Percentiles rank a stretch among this genome's conserved stretches.
Conservation (phyloP, 2,888 invertebrate species). For the Rhyacophila evoluta region DNA sequence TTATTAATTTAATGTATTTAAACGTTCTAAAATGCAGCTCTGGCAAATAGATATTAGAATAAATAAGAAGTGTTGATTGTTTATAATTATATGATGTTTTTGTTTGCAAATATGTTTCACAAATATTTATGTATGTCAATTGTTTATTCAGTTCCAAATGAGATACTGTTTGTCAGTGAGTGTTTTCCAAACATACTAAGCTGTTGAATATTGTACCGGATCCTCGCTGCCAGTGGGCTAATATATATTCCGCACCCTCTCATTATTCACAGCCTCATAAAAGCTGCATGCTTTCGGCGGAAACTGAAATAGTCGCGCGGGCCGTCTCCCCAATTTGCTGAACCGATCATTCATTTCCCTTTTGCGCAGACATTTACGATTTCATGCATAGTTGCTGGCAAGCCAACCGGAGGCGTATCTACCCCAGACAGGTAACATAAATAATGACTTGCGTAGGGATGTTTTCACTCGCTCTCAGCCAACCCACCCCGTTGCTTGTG, state of each 20-base stretch:
- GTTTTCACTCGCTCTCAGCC: conserved; percentile 46
- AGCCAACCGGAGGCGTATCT: conserved; percentile 28
- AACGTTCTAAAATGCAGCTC: too few relatives aligned
- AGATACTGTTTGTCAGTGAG: too few relatives aligned
- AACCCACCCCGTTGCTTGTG: conserved; percentile 57
- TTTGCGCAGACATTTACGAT: conserved; percentile 48
- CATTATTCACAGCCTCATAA: conserved; percentile 24
- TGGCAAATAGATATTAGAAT: too few relatives aligned
- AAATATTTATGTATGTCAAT: too few relatives aligned
- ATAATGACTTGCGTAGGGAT: conserved; percentile 59
- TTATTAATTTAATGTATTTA: too few relatives aligned
- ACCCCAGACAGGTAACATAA: conserved; percentile 44
- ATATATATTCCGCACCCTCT: conserved; percentile 2
- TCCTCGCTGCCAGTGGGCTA: background rate
- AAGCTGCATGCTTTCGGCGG: conserved; percentile 22
- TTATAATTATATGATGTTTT: too few relatives aligned
- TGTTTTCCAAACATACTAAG: background rate
- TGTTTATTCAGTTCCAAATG: too few relatives aligned
- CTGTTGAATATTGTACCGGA: background rate
- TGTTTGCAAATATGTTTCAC: too few relatives aligned
- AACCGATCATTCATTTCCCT: conserved; percentile 44
- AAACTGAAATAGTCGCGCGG: conserved; percentile 15
- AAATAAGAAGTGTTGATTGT: too few relatives aligned
- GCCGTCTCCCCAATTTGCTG: conserved; percentile 31
- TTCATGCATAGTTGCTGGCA: conserved; percentile 28